Conservation (phyloP, 2,888 invertebrate genomes). For the Meteorus cinctellus region DNA sequence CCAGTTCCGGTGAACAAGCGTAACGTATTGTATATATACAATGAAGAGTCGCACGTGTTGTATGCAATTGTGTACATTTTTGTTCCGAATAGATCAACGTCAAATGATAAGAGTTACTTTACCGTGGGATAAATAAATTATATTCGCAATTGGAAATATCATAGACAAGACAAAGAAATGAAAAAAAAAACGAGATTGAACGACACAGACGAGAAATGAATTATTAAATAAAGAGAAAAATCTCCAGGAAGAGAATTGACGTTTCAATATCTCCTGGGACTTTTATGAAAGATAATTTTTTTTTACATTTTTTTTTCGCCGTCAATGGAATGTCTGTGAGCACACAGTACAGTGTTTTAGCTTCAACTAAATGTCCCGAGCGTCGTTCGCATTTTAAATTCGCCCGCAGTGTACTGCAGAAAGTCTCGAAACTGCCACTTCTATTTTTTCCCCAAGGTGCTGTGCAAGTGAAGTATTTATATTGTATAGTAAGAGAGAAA, state of each 20-base stretch:
- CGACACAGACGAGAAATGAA: not conserved
- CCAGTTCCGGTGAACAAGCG: slow-evolving; percentile 42
- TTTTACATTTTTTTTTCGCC: not conserved
- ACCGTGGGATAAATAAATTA: slow-evolving; percentile 11
- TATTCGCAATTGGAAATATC: not conserved
- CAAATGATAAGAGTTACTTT: slow-evolving; percentile 10
- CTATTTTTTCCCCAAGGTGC: not conserved
- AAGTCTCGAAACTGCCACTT: not conserved
- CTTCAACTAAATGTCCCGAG: not conserved
- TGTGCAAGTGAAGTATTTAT: not conserved
- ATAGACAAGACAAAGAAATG: not conserved
- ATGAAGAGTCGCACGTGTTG: slow-evolving; percentile 24
- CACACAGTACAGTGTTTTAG: not conserved
- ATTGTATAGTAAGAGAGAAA: not conserved
- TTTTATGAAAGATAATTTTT: no score
- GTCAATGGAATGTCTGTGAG: not conserved
- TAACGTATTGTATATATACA: slow-evolving; percentile 26
- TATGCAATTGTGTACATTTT: slow-evolving; percentile 8
- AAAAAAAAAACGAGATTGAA: not conserved
- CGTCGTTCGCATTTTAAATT: slow-evolving; percentile 5
- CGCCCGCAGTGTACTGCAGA: not conserved
- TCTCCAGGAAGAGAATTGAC: not conserved
- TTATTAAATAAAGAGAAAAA: not conserved
- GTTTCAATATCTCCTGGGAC: no score
- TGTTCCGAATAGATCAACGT: slow-evolving; percentile 24